phyloP scores from a whole-genome alignment of 2,797 vertebrate genomes.

The Selene dorsalis region DNA sequence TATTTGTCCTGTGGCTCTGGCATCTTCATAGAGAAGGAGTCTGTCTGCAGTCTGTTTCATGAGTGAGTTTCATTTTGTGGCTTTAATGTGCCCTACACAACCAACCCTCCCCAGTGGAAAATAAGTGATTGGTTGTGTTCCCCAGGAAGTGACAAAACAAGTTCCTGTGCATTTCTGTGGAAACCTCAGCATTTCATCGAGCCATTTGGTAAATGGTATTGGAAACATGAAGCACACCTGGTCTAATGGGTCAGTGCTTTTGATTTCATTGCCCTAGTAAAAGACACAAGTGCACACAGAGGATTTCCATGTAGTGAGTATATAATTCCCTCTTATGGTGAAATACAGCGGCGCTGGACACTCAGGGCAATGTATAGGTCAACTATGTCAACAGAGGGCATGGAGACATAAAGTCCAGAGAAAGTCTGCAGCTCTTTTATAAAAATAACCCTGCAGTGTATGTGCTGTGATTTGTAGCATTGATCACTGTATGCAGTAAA shows the following conservation, averaged over 20 bases:
- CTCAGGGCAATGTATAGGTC: constrained; percentile 55
- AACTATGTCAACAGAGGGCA: constrained; percentile 23
- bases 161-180: constrained; percentile 19
- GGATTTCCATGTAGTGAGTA: constrained; percentile 48
- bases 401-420: not conserved
- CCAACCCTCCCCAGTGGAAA: not conserved
- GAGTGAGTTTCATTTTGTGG: constrained; percentile 1
- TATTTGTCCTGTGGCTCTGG: not conserved
- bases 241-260: constrained; percentile 69
- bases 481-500: constrained; percentile 23
- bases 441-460: constrained; percentile 10
- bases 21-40: not conserved
- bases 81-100: not conserved
- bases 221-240: constrained; percentile 56
- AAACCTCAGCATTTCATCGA: constrained; percentile 52
- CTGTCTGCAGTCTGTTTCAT: not conserved
- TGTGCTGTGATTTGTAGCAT: constrained; percentile 17
- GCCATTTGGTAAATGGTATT: constrained; percentile 58
- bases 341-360: constrained; percentile 52
- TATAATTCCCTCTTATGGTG: constrained; percentile 62
- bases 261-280: constrained; percentile 67
- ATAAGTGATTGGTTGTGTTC: constrained; percentile 38
- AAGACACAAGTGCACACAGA: constrained; percentile 60
- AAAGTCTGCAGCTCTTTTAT: constrained; percentile 5
- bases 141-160: constrained; percentile 10